Conservation (phyloP, 2,113 vertebrate genomes). For the Macroglossus sobrinus region DNA sequence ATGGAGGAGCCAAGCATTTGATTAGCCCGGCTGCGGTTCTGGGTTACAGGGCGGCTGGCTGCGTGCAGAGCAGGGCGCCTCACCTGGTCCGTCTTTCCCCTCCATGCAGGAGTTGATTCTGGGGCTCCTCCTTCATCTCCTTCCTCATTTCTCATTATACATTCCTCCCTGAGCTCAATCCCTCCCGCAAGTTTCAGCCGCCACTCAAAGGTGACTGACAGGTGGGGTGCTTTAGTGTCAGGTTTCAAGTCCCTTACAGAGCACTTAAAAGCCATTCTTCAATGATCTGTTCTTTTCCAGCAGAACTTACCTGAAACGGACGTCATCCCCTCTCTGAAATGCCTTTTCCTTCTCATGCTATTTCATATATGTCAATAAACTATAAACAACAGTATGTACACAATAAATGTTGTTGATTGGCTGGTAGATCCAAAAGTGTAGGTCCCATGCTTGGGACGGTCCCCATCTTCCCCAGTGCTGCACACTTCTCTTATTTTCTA, state of each 20-base stretch:
- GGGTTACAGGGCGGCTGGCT: not conserved
- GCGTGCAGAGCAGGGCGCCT: not conserved
- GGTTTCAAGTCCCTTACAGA: not conserved
- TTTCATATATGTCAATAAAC: not conserved
- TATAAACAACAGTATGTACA: not conserved
- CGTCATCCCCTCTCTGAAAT: not conserved
- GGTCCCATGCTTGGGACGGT: not conserved
- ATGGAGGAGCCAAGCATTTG: fast-evolving
- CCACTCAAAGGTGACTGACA: not conserved
- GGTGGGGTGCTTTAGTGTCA: not conserved
- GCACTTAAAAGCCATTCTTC: not conserved
- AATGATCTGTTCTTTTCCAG: not conserved
- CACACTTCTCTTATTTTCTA: not conserved
- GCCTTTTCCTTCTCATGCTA: not conserved
- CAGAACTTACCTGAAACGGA: not conserved
- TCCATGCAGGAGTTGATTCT: fast-evolving
- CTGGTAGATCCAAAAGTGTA: not conserved
- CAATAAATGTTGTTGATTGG: not conserved
- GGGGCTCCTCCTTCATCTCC: not conserved
- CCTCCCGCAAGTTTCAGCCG: not conserved
- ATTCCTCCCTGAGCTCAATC: not conserved
- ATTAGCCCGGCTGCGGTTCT: not conserved
- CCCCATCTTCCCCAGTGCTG: not conserved
- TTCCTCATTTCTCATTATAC: not conserved
- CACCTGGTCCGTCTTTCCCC: not conserved